Base-by-base conservation (phyloP, 2,797 vertebrate genomes). In the Sebastes hubbsi region DNA sequence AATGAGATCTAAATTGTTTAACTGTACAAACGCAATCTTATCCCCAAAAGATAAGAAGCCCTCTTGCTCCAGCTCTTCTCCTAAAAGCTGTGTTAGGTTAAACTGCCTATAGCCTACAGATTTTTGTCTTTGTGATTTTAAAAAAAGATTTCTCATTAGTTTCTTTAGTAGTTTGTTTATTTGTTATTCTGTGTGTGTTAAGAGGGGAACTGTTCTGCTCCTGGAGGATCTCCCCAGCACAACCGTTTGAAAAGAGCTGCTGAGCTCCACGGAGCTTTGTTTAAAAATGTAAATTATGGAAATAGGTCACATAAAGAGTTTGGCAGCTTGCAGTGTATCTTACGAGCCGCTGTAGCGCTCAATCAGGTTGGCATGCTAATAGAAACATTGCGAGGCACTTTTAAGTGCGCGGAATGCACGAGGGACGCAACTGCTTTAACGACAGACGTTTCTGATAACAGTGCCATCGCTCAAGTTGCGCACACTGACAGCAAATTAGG, bases 231-330 rank as follows among this genome's bases (percentile, higher is more conserved):
- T 89, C 83, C 83, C 71, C 22, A 14, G 59, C 76, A 86, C 80
- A 87, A 70, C 72, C 73, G 27, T 84, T 87, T 87, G 72, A 92
- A 92, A 91, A 91, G 88, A 92, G 88, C 76, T 85, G 91, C 89
- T 88, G 86, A 91, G 89, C 89, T 91, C 85, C 79, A 58, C 65
- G 82, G 86, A 91, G 90, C 90, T 92, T 91, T 95, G 91, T 95
- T 95, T 94, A 89, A 93, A 92, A 92, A 94, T 93, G 89, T 91
- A 94, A 94, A 95, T 95, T 94, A 95, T 96, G 95, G 91, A 96
- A 96, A 95, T 94, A 88, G 95, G 95, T 95, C 94, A 94, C 90
- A 93, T 86, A 90, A 92, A 93, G 87, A 89, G 87, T 92, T 92
- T 94, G 91, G 90, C 89, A 93, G 89, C 86, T 85, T 54, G 65